phyloP scores from a whole-genome alignment of 2,888 invertebrate species.

The Vannuccia rotundouncinata region DNA sequence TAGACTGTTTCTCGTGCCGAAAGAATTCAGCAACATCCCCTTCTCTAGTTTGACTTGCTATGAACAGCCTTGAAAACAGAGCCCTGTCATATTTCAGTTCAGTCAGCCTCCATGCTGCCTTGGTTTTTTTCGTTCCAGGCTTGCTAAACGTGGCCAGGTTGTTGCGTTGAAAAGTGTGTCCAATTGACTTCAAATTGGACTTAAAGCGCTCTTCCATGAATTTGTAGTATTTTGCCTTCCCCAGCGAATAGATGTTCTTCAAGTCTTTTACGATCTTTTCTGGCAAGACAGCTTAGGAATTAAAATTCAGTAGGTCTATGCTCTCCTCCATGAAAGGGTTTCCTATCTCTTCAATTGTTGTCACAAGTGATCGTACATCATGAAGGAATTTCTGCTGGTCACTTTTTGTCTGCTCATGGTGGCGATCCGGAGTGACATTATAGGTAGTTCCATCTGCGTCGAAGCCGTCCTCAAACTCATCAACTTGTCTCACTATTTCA shows the following conservation, averaged over 20 bases:
- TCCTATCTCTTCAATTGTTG: constrained; percentile 36
- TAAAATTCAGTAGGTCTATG: constrained; percentile 35
- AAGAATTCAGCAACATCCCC: constrained; percentile 39
- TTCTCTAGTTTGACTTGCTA: constrained; percentile 35
- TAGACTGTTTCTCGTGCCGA: constrained; percentile 38
- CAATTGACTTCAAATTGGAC: constrained; percentile 29
- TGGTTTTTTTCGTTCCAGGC: constrained; percentile 19
- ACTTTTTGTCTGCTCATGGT: constrained; percentile 40
- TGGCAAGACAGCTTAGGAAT: constrained; percentile 37
- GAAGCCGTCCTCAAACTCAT: constrained; percentile 36
- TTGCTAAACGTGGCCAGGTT: constrained; percentile 17
- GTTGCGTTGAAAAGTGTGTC: constrained; percentile 33
- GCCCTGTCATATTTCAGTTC: constrained; percentile 33
- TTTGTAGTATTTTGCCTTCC: constrained; percentile 32
- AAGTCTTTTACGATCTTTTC: constrained; percentile 19
- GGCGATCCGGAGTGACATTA: constrained; percentile 17
- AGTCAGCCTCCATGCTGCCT: constrained; percentile 4
- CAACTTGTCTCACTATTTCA: constrained; percentile 38
- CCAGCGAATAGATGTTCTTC: constrained; percentile 22
- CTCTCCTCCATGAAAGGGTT: constrained; percentile 41
- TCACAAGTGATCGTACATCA: constrained; percentile 35
- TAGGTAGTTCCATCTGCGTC: constrained; percentile 18
- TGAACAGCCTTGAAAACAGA: constrained; percentile 39
- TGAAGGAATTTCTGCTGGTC: constrained; percentile 36
- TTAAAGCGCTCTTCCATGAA: constrained; percentile 34